Evolutionary conservation across 2,113 vertebrate species (phyloP).

Genomic region (Oncorhynchus masou): DNA sequence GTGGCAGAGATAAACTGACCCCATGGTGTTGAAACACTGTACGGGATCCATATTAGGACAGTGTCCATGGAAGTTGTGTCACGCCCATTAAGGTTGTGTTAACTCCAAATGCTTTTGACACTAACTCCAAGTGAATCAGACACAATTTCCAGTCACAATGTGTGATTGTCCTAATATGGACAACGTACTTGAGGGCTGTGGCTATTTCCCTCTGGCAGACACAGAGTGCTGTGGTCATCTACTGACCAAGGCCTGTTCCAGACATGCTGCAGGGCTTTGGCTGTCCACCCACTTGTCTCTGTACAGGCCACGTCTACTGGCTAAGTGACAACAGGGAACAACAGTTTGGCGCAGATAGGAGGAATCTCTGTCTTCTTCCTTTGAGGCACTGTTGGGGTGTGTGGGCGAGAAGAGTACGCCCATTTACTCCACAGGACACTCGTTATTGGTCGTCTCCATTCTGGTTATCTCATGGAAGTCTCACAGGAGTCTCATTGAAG

Average conservation of each 20-base stretch:
- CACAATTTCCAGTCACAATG: too few relatives aligned
- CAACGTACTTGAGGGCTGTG: not conserved
- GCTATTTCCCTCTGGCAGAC: constrained; percentile 36
- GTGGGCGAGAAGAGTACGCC: constrained; percentile 23
- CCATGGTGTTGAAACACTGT: too few relatives aligned
- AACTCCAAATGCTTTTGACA: too few relatives aligned
- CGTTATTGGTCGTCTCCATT: constrained; percentile 10
- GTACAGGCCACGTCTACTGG: constrained; percentile 18
- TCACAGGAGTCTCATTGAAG: not conserved
- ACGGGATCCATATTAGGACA: too few relatives aligned
- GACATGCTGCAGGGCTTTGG: constrained; percentile 41
- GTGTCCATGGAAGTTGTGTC: too few relatives aligned
- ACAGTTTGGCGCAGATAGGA: constrained; percentile 39
- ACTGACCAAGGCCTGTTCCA: not conserved
- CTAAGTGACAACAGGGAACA: constrained; percentile 30
- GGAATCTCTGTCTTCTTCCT: constrained; percentile 36
- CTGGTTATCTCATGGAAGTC: not conserved
- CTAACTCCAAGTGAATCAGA: too few relatives aligned
- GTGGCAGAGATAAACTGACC: constrained; percentile 27
- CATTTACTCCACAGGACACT: constrained; percentile 34
- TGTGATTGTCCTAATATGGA: not conserved
- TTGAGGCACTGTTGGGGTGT: constrained; percentile 25
- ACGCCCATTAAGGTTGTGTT: not conserved
- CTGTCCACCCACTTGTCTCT: constrained; percentile 46
- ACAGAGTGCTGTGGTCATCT: constrained; percentile 21